Percentiles rank a stretch among this genome's conserved stretches.
phyloP scores from a whole-genome alignment of 1,140 invertebrate genomes.

The Drosophila truncata region DNA sequence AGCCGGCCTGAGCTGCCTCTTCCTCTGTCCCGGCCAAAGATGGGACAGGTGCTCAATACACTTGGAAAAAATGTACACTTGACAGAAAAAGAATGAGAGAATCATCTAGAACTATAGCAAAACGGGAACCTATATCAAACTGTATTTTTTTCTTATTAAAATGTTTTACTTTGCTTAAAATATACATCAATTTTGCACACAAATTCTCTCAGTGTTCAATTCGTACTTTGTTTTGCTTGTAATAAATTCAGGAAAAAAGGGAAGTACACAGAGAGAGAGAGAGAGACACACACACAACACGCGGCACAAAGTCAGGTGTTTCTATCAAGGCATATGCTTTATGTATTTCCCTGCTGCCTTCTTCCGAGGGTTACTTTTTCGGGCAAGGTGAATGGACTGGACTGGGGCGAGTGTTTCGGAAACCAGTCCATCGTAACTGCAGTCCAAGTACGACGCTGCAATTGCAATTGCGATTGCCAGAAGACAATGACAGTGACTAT shows the following conservation, averaged over 20 bases:
- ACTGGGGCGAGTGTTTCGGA: conserved; percentile 25
- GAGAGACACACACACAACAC: conserved; percentile 33
- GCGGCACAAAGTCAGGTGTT: conserved; percentile 66
- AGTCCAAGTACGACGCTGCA: conserved; percentile 42
- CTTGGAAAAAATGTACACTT: not conserved
- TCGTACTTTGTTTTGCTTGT: conserved; percentile 37
- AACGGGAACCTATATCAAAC: not conserved
- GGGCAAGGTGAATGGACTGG: conserved; percentile 71
- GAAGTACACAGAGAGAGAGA: conserved; percentile 20
- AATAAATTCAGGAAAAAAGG: conserved; percentile 36
- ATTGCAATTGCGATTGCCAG: conserved; percentile 62
- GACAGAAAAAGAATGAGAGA: not conserved
- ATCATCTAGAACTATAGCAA: not conserved
- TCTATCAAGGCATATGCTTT: conserved; percentile 39
- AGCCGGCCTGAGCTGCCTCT: conserved; percentile 31
- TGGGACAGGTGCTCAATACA: conserved; percentile 36
- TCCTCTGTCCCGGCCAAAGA: conserved; percentile 33
- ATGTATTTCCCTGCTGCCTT: conserved; percentile 47
- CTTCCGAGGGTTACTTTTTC: conserved; percentile 57
- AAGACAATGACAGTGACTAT: conserved; percentile 67
- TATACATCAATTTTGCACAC: no score
- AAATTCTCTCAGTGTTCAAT: conserved; percentile 14
- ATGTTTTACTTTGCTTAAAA: not conserved
- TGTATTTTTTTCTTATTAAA: not conserved
- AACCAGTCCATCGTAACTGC: conserved; percentile 55